Evolutionary conservation across 2,113 vertebrate species (phyloP), one percentile per base, ranked within the genome.

Genomic region (Hepsetus odoe): DNA sequence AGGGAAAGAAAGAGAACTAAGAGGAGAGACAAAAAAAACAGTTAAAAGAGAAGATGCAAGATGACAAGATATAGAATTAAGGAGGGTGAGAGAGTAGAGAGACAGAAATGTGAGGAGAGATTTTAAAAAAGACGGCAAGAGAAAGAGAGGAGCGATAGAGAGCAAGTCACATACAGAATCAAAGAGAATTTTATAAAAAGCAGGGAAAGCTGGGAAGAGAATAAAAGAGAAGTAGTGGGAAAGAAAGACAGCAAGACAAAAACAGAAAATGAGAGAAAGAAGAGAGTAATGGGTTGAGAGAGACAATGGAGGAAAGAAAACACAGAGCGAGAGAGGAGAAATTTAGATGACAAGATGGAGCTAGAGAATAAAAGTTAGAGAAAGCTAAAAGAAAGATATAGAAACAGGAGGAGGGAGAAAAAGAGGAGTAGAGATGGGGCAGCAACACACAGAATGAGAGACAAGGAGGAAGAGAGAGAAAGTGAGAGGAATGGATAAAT

Each of bases 1-100:
- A 16, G 20, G 8, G 20, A 20, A 74, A 53, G 32, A 24, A 68
- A 13, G 65, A 79, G 74, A 40, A 30, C 28, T 30, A 79, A 76
- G 68, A 58, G 33, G 55, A 49, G 13, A 59, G 13, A 44, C 6
- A 44, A 14, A 16, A 14, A 44, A 44, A 14, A 14, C 2, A 10
- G 40, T 7, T 12, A 2, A 16, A 6, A 14, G 42, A 44, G 42
- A 44, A 6, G 8, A 42, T n/a, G 40, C 8, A 42, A 42, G 3
- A 42, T n/a, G 4, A 42, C 12, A 42, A 42, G 40, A 42, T 42
- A 42, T n/a, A n/a, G n/a, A n/a, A n/a, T n/a, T n/a, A n/a, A n/a
- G n/a, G 24, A 58, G 30, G 18, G 49, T 20, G 49, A 53, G 22
- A 58, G 55, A 58, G 55, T 26, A 58, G 24, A 13, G 30, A 55